A percentile compares a stretch with the other conserved stretches of the same genome.
phyloP scores from a whole-genome alignment of 2,797 vertebrate species.

The Buphagus erythrorhynchus region DNA sequence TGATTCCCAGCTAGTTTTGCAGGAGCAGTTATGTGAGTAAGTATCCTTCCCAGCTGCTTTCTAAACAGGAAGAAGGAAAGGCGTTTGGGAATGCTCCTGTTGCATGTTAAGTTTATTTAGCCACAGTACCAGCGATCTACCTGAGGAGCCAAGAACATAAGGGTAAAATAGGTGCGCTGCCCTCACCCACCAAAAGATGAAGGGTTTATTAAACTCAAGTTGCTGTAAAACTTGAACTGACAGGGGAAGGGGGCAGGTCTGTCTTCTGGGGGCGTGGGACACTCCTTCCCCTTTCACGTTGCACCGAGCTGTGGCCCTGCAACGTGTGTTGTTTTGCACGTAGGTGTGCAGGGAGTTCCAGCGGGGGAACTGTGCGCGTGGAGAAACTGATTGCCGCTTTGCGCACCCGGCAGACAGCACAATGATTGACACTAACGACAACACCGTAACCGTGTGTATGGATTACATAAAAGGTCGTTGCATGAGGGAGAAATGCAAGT shows the following conservation, averaged over 20 bases:
- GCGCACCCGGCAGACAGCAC: slow-evolving; percentile 98
- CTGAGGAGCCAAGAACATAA: background rate
- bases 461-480: slow-evolving; percentile 99
- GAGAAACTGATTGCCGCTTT: slow-evolving; percentile 98
- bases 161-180: background rate
- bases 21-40: background rate
- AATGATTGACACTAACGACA: slow-evolving; percentile 98
- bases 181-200: background rate
- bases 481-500: slow-evolving; percentile 99
- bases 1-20: background rate
- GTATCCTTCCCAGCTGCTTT: background rate
- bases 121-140: accelerated
- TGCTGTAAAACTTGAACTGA: background rate
- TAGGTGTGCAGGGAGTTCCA: slow-evolving; percentile 99
- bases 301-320: background rate
- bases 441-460: slow-evolving; percentile 99
- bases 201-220: background rate
- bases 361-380: slow-evolving; percentile 96
- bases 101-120: background rate
- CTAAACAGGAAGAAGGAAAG: background rate
- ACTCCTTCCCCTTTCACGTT: background rate
- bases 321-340: slow-evolving; percentile 57
- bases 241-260: background rate
- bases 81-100: background rate
- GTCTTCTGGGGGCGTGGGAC: background rate